Evolutionary conservation across 2,113 vertebrate genomes (phyloP).

Genomic region (Megalops atlanticus): DNA sequence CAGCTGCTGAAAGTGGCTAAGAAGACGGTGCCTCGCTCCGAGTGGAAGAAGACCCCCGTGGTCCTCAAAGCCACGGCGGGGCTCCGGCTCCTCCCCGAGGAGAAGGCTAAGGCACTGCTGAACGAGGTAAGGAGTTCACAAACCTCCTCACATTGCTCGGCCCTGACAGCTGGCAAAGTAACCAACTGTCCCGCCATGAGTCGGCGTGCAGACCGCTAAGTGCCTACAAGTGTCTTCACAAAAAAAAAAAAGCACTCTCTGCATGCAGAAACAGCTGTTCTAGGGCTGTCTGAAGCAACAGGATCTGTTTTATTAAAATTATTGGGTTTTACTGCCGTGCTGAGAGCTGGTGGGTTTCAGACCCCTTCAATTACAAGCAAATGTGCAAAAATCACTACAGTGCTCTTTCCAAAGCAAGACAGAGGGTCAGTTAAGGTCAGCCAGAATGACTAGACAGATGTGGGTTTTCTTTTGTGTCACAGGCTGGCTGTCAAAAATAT

Average conservation of each 20-base stretch:
- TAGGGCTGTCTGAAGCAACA: constrained; percentile 67
- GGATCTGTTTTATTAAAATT: constrained; percentile 66
- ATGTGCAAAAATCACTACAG: constrained; percentile 34
- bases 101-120: constrained; percentile 85
- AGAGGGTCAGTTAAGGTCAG: background rate
- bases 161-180: constrained; percentile 64
- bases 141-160: constrained; percentile 26
- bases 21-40: constrained; percentile 82
- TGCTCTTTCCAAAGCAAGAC: background rate
- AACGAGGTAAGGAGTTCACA: constrained; percentile 76
- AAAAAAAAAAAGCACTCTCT: constrained; percentile 54
- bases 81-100: constrained; percentile 84
- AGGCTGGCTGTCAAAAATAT: background rate
- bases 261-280: constrained; percentile 69
- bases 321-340: constrained; percentile 63
- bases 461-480: background rate
- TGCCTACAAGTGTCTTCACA: constrained; percentile 66
- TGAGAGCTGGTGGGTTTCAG: constrained; percentile 57
- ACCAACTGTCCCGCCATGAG: constrained; percentile 50
- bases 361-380: constrained; percentile 55
- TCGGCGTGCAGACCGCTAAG: constrained; percentile 65
- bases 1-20: constrained; percentile 84
- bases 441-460: background rate
- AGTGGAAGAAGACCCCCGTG: constrained; percentile 89
- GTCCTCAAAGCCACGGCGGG: constrained; percentile 95